These are phyloP conservation scores for Cossypha polioptera DNA, from an alignment of 2,797 vertebrate species.

Conservation along the genomic window DNA sequence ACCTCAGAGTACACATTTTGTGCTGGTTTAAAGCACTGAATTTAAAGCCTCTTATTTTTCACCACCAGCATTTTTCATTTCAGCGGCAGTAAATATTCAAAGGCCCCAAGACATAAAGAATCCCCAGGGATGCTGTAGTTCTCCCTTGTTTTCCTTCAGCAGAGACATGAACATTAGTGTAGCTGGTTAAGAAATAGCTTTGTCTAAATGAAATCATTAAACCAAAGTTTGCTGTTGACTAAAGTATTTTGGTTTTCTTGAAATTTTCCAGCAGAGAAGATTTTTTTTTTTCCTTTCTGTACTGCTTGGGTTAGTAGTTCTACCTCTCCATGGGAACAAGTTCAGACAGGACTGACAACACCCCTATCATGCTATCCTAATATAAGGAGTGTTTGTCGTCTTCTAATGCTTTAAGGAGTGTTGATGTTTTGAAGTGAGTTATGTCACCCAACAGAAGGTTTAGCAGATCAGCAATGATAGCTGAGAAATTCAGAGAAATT, in stretches of 20 bases:
- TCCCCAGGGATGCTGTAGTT: not conserved
- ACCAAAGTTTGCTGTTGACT: not conserved
- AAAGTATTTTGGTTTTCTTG: not conserved
- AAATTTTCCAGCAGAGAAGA: not conserved
- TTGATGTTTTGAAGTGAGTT: not conserved
- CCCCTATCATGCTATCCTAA: not conserved
- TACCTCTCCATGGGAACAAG: not conserved
- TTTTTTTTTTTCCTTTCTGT: not conserved
- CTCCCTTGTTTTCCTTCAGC: not conserved
- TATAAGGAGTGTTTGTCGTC: not conserved
- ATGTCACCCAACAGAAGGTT: not conserved
- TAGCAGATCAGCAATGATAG: slow-evolving; percentile 8
- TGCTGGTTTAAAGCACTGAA: not conserved
- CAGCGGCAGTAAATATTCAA: not conserved
- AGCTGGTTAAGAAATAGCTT: not conserved
- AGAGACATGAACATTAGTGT: not conserved
- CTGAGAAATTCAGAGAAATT: slow-evolving; percentile 13
- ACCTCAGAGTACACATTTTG: not conserved
- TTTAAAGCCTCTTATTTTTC: not conserved
- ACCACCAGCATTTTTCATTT: not conserved
- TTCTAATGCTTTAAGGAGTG: not conserved
- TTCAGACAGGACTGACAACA: not conserved
- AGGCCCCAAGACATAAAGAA: not conserved
- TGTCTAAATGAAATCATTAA: not conserved
- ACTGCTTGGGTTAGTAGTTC: not conserved